These are phyloP conservation scores for Pangasianodon hypophthalmus DNA, from an alignment of 2,113 vertebrate genomes.

Conservation along the genomic window DNA sequence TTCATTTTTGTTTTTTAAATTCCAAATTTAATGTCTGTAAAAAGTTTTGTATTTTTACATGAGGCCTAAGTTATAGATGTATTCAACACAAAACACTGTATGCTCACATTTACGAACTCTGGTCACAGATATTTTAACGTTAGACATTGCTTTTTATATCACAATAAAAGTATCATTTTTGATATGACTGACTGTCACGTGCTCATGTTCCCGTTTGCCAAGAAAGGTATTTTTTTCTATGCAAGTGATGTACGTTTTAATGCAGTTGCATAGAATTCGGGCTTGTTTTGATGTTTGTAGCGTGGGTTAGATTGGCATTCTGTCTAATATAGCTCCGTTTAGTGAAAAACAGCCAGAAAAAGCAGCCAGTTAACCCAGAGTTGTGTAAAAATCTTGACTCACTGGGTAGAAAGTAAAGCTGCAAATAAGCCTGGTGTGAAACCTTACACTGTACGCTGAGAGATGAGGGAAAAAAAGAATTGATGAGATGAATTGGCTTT, in stretches of 20 bases:
- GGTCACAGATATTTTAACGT: constrained; percentile 57
- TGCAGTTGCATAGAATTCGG: constrained; percentile 24
- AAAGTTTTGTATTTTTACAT: constrained; percentile 38
- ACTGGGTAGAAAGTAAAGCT: not conserved
- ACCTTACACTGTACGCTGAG: constrained; percentile 5
- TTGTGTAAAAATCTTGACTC: not conserved
- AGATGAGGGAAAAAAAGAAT: too few relatives aligned
- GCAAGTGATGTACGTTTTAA: constrained; percentile 76
- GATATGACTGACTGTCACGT: constrained; percentile 69
- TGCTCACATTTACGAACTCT: constrained; percentile 17
- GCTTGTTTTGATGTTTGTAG: not conserved
- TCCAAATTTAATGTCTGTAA: constrained; percentile 26
- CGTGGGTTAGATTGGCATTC: not conserved
- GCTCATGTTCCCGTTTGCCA: constrained; percentile 13
- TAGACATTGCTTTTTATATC: constrained; percentile 68
- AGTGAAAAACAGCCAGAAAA: not conserved
- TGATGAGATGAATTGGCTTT: not conserved
- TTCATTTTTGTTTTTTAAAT: constrained; percentile 9
- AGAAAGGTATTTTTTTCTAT: constrained; percentile 61
- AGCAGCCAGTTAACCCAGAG: not conserved
- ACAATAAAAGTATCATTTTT: constrained; percentile 59
- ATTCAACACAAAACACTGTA: constrained; percentile 34
- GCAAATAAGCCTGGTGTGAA: not conserved
- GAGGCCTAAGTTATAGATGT: constrained; percentile 30
- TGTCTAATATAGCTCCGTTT: not conserved